These are phyloP conservation scores for Neotoxoptera formosana DNA, from an alignment of 1,140 invertebrate species.

Conservation along the genomic window DNA sequence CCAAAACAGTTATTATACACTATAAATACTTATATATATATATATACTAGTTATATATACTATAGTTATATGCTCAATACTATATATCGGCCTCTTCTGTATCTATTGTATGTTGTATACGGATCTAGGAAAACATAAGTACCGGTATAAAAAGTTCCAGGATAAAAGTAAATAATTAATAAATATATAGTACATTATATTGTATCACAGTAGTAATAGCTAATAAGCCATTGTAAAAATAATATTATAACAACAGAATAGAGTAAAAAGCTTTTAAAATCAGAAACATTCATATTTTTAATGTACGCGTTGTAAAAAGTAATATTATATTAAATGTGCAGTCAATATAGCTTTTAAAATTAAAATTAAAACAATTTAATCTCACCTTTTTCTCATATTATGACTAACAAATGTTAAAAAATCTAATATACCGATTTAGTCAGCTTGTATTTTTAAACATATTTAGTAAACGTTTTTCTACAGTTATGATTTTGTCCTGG, in stretches of 20 bases:
- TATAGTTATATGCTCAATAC: not conserved
- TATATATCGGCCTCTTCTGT: not conserved
- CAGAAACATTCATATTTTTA: not conserved
- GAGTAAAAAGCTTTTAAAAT: not conserved
- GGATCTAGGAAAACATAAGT: not conserved
- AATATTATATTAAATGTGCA: not conserved
- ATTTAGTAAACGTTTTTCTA: too few relatives aligned
- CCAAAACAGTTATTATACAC: not conserved
- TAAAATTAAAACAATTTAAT: not conserved
- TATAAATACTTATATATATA: slow-evolving; percentile 17
- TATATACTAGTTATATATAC: too few relatives aligned
- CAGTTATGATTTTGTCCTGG: too few relatives aligned
- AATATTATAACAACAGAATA: not conserved
- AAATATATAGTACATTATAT: not conserved
- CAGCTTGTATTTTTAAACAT: too few relatives aligned
- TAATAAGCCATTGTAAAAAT: too few relatives aligned
- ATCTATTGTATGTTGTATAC: not conserved
- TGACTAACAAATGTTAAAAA: not conserved
- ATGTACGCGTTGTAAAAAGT: not conserved
- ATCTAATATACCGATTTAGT: too few relatives aligned
- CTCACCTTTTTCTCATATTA: not conserved
- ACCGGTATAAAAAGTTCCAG: not conserved
- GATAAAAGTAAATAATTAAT: not conserved
- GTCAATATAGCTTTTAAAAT: not conserved
- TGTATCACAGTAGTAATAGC: too few relatives aligned